phyloP scores from a whole-genome alignment of 2,113 vertebrate genomes.

The Cyprichromis sp. region DNA sequence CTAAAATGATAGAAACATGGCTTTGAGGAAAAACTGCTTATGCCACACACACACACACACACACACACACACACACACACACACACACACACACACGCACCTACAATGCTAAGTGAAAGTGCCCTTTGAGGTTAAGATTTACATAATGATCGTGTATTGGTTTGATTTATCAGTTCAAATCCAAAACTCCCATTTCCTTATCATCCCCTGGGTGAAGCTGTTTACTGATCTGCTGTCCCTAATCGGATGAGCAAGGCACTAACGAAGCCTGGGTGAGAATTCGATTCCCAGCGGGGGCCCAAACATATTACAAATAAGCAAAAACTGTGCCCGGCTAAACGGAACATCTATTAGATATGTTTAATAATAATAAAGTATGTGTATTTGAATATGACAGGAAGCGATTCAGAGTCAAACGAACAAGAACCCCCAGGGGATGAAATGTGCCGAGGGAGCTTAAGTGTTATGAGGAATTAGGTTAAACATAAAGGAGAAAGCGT shows the following conservation, averaged over 20 bases:
- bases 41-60: neutral
- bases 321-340: neutral
- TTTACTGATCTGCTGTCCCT: constrained; percentile 31
- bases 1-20: no score
- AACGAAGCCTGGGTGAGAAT: constrained; percentile 18
- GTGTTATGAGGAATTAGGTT: neutral
- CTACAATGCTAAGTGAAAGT: constrained; percentile 2
- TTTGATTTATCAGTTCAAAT: constrained; percentile 56
- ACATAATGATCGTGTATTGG: constrained; percentile 42
- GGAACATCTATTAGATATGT: constrained; percentile 9
- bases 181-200: neutral
- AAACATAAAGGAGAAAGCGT: neutral
- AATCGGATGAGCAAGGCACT: constrained; percentile 41
- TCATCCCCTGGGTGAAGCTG: constrained; percentile 17
- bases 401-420: neutral
- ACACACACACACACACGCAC: neutral
- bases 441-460: neutral
- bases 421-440: neutral
- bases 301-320: constrained; percentile 1
- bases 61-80: neutral
- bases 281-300: constrained; percentile 12
- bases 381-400: neutral
- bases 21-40: no score
- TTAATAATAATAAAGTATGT: constrained; percentile 25
- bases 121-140: constrained; percentile 51